Base-by-base conservation (phyloP, 1,140 invertebrate species). In the Drosophila neocordata region DNA sequence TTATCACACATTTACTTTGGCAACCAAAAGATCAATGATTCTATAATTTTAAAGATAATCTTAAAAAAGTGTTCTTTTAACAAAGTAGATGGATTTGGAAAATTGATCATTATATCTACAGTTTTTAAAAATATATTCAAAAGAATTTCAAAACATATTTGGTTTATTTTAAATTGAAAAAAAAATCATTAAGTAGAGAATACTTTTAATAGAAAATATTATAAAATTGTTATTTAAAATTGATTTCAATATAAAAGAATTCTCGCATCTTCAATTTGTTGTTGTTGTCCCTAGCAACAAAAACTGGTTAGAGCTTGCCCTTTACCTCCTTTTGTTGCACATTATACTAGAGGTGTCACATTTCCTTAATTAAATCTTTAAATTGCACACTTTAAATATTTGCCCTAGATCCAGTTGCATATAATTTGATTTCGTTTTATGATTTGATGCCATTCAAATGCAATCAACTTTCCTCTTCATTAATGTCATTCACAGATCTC, bases 281-380 rank as follows among this genome's bases (percentile, higher is more conserved):
- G 41, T 48, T 20, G 15, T 20, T 48, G 41, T 20, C 8, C 15
- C 18, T 20, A 48, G 9, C 41, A 48, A 44, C 15, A 48, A 5
- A 20, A 48, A 48, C 41, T 20, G 9, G 41, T 20, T 18, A 48
- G 41, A 20, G 15, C 41, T 48, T 48, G 41, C 1, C 8, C 8
- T 48, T 48, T 4, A 7, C 12, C n/a, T 4, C 8, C 18, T 11
- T 8, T 48, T 48, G 41, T 48, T 9, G 41, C 41, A 20, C n/a
- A 13, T n/a, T n/a, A 31, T 31, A 20, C 8, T 20, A 20, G 15
- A 63, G 69, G 75, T 79, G 76, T 79, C 58, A 64, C 51, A 48
- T 73, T 80, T 75, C 72, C 44, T 55, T 84, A 83, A 85, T 84
- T 85, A 79, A 77, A 77, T 67, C 52, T 52, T 83, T 56, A 84